Percentiles rank a stretch among this genome's conserved stretches.
phyloP scores from a whole-genome alignment of 2,888 invertebrate genomes.

The Torymus tubicola region DNA sequence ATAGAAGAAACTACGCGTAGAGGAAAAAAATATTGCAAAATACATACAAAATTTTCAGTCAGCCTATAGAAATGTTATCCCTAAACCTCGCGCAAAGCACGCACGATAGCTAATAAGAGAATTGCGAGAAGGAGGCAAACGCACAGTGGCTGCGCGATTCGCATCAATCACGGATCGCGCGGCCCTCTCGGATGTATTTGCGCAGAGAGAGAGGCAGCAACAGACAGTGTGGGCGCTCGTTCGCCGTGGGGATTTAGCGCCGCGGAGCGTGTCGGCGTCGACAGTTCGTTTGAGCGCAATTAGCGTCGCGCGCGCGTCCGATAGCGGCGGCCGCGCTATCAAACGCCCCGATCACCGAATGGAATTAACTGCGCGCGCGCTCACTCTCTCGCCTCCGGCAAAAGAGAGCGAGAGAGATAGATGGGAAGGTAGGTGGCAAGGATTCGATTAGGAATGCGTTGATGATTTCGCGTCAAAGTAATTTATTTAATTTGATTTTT shows the following conservation, averaged over 20 bases:
- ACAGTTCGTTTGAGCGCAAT: constrained; percentile 75
- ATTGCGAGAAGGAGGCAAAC: not conserved
- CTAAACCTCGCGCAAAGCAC: no score
- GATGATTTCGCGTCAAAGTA: no score
- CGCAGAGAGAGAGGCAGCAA: constrained; percentile 42
- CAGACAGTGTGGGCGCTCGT: not conserved
- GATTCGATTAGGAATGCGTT: no score
- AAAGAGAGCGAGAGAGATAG: no score
- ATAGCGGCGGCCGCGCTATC: constrained; percentile 67
- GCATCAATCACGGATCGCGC: constrained; percentile 53
- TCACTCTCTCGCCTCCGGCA: not conserved
- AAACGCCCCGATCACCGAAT: constrained; percentile 64
- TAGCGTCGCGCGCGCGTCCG: constrained; percentile 66
- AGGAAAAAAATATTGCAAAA: no score
- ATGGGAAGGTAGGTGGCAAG: no score
- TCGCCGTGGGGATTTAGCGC: constrained; percentile 12
- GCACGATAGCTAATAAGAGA: no score
- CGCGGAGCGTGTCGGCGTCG: constrained; percentile 68
- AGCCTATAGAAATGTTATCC: no score
- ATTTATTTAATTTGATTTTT: no score
- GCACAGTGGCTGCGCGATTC: constrained; percentile 18
- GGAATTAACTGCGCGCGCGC: constrained; percentile 63
- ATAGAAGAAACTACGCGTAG: no score
- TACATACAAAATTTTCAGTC: no score
- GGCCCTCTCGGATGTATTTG: constrained; percentile 34